phyloP scores from a whole-genome alignment of 2,888 invertebrate genomes.

The Oscheius sp. region DNA sequence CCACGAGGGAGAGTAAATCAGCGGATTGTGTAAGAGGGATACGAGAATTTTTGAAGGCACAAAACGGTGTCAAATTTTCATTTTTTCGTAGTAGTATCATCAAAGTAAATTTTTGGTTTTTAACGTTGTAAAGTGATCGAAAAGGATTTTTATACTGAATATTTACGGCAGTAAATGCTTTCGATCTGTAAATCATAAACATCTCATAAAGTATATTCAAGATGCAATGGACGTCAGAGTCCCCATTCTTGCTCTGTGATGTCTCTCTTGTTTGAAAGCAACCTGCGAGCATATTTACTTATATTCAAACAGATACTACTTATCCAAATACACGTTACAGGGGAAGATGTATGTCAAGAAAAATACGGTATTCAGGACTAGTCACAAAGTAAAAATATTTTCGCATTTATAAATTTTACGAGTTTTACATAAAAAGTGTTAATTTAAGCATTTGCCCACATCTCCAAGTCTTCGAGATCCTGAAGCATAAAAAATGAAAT shows the following conservation, averaged over 20 bases:
- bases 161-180: too few relatives aligned
- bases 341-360: too few relatives aligned
- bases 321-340: too few relatives aligned
- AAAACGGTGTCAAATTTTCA: too few relatives aligned
- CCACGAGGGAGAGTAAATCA: neutral
- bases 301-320: too few relatives aligned
- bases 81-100: too few relatives aligned
- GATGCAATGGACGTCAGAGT: slow-evolving; percentile 7
- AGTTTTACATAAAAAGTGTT: neutral
- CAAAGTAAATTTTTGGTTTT: too few relatives aligned
- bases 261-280: slow-evolving; percentile 1
- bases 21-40: neutral
- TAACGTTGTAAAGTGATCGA: too few relatives aligned
- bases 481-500: slow-evolving; percentile 12
- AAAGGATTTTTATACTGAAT: too few relatives aligned
- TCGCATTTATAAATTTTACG: neutral
- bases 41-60: neutral
- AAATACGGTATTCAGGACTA: too few relatives aligned
- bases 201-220: slow-evolving; percentile 9
- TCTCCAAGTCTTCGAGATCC: slow-evolving; percentile 56
- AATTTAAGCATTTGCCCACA: slow-evolving; percentile 54
- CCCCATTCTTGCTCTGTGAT: slow-evolving; percentile 6
- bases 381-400: slow-evolving; percentile 1
- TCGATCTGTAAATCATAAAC: neutral
- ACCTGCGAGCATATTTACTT: too few relatives aligned